A percentile compares a stretch with the other conserved stretches of the same genome.
These are phyloP conservation scores for Mercenaria mercenaria DNA, from an alignment of 1,140 invertebrate species.

Conservation along the genomic window DNA sequence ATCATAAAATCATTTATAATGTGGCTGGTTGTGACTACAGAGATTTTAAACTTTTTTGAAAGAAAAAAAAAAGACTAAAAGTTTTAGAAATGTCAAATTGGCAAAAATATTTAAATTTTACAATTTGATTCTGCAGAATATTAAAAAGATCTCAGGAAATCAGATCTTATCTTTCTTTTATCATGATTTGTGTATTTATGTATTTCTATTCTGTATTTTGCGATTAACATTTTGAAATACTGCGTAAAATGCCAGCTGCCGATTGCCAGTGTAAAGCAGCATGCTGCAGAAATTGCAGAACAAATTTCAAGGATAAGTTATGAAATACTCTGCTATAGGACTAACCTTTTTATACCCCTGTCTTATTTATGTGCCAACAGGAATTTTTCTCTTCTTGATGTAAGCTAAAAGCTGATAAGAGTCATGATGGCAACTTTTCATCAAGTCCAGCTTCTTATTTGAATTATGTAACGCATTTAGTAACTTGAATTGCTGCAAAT, in stretches of 20 bases:
- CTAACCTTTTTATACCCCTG: neutral
- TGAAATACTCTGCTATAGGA: neutral
- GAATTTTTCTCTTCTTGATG: neutral
- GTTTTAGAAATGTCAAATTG: too few species aligned
- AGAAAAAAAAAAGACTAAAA: too few species aligned
- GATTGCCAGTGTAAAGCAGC: neutral
- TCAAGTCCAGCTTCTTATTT: neutral
- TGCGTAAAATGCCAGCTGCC: neutral
- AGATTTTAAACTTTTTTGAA: too few species aligned
- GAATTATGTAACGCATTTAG: neutral
- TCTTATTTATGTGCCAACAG: neutral
- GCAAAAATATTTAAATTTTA: too few species aligned
- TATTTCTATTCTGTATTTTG: neutral
- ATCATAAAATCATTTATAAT: too few species aligned
- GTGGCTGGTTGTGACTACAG: too few species aligned
- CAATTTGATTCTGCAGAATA: too few species aligned
- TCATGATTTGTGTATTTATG: neutral
- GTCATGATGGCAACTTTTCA: too few species aligned
- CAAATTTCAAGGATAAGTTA: neutral
- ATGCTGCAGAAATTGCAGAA: neutral
- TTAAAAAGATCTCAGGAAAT: too few species aligned
- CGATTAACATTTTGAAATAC: neutral
- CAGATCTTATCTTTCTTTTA: neutral
- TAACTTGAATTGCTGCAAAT: slow-evolving; percentile 29
- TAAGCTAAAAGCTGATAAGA: too few species aligned